phyloP scores from a whole-genome alignment of 2,888 invertebrate genomes.

The Eristalis arbustorum region DNA sequence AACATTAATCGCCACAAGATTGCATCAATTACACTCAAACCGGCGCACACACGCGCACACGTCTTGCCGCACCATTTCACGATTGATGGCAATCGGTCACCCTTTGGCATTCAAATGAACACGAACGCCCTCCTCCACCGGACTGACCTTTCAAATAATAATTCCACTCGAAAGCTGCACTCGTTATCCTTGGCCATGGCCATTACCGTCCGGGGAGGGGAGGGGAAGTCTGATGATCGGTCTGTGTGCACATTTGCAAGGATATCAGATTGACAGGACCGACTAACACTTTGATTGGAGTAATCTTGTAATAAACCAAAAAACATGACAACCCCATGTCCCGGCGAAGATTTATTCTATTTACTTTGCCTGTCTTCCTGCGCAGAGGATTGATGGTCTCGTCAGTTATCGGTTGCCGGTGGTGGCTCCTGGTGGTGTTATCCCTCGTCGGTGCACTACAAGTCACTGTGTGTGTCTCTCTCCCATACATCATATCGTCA shows the following conservation, averaged over 20 bases:
- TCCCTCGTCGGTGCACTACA: slow-evolving; percentile 2
- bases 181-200: slow-evolving; percentile 3
- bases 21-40: slow-evolving; percentile 7
- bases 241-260: slow-evolving; percentile 49
- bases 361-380: slow-evolving; percentile 59
- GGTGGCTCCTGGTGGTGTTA: slow-evolving; percentile 22
- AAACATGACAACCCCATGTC: slow-evolving; percentile 50
- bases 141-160: not conserved
- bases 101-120: not conserved
- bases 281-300: slow-evolving; percentile 59
- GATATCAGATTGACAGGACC: slow-evolving; percentile 61
- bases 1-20: slow-evolving; percentile 45
- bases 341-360: slow-evolving; percentile 63
- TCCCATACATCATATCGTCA: slow-evolving; percentile 16
- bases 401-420: slow-evolving; percentile 33
- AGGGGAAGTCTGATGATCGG: not conserved
- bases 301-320: slow-evolving; percentile 64
- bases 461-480: slow-evolving; percentile 32
- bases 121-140: not conserved
- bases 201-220: not conserved
- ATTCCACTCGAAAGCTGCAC: slow-evolving; percentile 6
- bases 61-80: not conserved
- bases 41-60: not conserved
- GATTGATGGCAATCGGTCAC: slow-evolving; percentile 34
- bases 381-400: slow-evolving; percentile 52